A percentile compares a stretch with the other conserved stretches of the same genome.
phyloP scores from a whole-genome alignment of 2,113 vertebrate genomes.

The Bettongia penicillata region DNA sequence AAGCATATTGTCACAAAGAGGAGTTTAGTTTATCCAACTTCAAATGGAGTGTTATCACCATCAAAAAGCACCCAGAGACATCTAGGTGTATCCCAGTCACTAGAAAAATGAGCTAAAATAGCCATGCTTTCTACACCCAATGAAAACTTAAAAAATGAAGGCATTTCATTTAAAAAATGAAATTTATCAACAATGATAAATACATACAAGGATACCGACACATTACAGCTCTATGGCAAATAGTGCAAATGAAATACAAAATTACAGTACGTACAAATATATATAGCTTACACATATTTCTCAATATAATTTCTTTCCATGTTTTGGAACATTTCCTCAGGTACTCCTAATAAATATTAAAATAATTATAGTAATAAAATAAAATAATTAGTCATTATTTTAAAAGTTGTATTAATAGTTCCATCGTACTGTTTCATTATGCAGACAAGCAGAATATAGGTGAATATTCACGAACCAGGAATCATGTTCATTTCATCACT shows the following conservation, averaged over 20 bases:
- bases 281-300: rapidly evolving
- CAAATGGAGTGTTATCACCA: rapidly evolving
- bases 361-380: no score
- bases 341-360: no score
- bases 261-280: rapidly evolving
- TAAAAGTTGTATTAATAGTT: not conserved
- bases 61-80: not conserved
- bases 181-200: not conserved
- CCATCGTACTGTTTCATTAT: rapidly evolving
- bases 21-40: not conserved
- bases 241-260: rapidly evolving
- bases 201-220: rapidly evolving
- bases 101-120: not conserved
- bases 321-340: not conserved
- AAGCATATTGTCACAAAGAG: not conserved
- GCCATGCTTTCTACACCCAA: not conserved
- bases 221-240: no score
- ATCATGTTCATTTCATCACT: conserved; percentile 60
- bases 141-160: not conserved
- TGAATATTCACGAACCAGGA: conserved; percentile 40
- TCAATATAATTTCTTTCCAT: not conserved
- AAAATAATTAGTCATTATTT: not conserved
- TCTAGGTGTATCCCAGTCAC: not conserved
- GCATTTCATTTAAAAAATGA: not conserved
- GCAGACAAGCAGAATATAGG: not conserved